Percentiles rank a stretch among this genome's conserved stretches.
These are phyloP conservation scores for Dissostichus mawsoni DNA, from an alignment of 2,113 vertebrate genomes.

Conservation along the genomic window DNA sequence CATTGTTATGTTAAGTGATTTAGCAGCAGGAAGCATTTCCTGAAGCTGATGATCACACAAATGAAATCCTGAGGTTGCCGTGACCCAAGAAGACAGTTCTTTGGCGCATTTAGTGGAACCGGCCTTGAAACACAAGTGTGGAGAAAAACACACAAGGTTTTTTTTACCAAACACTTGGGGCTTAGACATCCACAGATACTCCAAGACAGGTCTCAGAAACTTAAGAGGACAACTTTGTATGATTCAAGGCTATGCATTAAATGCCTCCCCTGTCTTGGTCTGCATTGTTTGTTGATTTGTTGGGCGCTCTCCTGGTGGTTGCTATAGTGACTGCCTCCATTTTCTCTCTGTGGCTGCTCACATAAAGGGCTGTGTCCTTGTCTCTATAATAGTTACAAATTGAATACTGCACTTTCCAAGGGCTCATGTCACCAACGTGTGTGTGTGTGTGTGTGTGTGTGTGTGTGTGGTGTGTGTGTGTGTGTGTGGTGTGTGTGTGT, in stretches of 20 bases:
- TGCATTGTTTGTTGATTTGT: constrained; percentile 83
- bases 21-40: constrained; percentile 68
- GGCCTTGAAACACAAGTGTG: constrained; percentile 73
- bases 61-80: constrained; percentile 73
- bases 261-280: constrained; percentile 72
- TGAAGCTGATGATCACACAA: constrained; percentile 73
- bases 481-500: constrained; percentile 41
- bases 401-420: constrained; percentile 84
- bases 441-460: constrained; percentile 62
- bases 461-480: constrained; percentile 36
- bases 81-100: constrained; percentile 79
- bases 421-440: constrained; percentile 81
- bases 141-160: constrained; percentile 70
- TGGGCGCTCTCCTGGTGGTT: constrained; percentile 81
- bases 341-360: constrained; percentile 80
- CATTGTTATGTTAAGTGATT: constrained; percentile 45
- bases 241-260: constrained; percentile 80
- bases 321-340: constrained; percentile 82
- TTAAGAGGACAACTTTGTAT: constrained; percentile 79
- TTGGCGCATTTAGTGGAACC: constrained; percentile 70
- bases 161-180: constrained; percentile 69
- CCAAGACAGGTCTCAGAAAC: constrained; percentile 74
- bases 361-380: constrained; percentile 84
- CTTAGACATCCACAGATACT: constrained; percentile 69
- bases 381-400: constrained; percentile 85